A percentile compares a stretch with the other conserved stretches of the same genome.
phyloP scores from a whole-genome alignment of 2,797 vertebrate genomes.

The Carcharodon carcharias region DNA sequence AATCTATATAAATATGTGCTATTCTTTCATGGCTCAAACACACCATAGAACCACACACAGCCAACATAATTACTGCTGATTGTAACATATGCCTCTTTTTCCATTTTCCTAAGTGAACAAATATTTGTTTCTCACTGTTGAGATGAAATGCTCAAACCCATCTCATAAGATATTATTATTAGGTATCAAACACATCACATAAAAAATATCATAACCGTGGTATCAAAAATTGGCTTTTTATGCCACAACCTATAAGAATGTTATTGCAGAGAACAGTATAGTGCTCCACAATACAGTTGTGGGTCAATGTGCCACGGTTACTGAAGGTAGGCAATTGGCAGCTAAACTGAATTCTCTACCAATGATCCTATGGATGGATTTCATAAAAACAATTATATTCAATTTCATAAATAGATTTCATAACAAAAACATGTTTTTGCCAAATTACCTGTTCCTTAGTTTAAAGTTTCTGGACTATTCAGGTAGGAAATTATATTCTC shows the following conservation, averaged over 20 bases:
- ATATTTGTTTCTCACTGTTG: not conserved
- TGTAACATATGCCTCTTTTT: not conserved
- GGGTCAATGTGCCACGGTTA: not conserved
- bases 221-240: not conserved
- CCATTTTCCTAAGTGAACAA: not conserved
- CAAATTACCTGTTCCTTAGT: not conserved
- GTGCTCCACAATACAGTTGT: not conserved
- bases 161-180: not conserved
- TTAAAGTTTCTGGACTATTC: not conserved
- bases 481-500: not conserved
- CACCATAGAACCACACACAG: not conserved
- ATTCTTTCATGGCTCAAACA: not conserved
- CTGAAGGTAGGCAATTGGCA: not conserved
- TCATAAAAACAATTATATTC: not conserved
- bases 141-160: not conserved
- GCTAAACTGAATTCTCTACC: not conserved
- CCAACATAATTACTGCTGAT: not conserved
- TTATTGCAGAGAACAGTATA: not conserved
- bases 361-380: not conserved
- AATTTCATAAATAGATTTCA: no score
- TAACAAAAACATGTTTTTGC: not conserved
- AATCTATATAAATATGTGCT: not conserved
- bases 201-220: not conserved
- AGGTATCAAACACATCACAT: not conserved
- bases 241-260: not conserved